Evolutionary conservation across 2,888 invertebrate species (phyloP).

Genomic region (Volucella zonaria): DNA sequence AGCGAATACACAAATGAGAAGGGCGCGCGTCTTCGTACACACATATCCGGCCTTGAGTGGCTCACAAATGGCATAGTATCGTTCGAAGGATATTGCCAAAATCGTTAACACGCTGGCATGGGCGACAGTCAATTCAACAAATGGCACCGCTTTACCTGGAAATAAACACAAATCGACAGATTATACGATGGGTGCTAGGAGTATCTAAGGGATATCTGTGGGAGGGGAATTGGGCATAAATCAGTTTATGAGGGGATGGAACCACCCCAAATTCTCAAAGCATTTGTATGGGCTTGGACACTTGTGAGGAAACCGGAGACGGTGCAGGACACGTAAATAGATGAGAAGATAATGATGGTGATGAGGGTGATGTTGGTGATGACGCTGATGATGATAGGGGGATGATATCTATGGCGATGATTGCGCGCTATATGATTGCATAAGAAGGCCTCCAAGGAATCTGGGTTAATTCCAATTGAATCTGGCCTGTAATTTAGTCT

Average conservation of each 20-base stretch:
- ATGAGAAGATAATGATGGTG: slow-evolving; percentile 52
- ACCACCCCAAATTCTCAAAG: not conserved
- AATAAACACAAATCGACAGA: slow-evolving; percentile 75
- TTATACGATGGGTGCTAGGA: slow-evolving; percentile 36
- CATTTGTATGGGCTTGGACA: slow-evolving; percentile 25
- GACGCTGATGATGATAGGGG: slow-evolving; percentile 37
- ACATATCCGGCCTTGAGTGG: slow-evolving; percentile 95
- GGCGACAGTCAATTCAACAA: slow-evolving; percentile 94
- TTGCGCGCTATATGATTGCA: slow-evolving; percentile 57
- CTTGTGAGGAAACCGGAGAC: slow-evolving; percentile 39
- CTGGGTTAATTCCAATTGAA: slow-evolving; percentile 62
- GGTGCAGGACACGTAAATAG: slow-evolving; percentile 49
- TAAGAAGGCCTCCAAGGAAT: slow-evolving; percentile 42
- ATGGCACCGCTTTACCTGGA: slow-evolving; percentile 95
- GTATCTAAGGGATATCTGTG: slow-evolving; percentile 11
- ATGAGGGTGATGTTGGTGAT: slow-evolving; percentile 51
- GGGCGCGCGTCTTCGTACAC: slow-evolving; percentile 92
- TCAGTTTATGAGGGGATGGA: slow-evolving; percentile 38
- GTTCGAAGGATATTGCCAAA: slow-evolving; percentile 95
- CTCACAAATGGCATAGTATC: slow-evolving; percentile 95
- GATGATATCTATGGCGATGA: slow-evolving; percentile 57
- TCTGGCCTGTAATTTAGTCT: slow-evolving; percentile 50
- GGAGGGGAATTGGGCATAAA: slow-evolving; percentile 23
- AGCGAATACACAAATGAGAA: slow-evolving; percentile 90
- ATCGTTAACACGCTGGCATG: slow-evolving; percentile 96